Conservation (phyloP, 2,113 vertebrate species). For the Thalassoma bifasciatum region DNA sequence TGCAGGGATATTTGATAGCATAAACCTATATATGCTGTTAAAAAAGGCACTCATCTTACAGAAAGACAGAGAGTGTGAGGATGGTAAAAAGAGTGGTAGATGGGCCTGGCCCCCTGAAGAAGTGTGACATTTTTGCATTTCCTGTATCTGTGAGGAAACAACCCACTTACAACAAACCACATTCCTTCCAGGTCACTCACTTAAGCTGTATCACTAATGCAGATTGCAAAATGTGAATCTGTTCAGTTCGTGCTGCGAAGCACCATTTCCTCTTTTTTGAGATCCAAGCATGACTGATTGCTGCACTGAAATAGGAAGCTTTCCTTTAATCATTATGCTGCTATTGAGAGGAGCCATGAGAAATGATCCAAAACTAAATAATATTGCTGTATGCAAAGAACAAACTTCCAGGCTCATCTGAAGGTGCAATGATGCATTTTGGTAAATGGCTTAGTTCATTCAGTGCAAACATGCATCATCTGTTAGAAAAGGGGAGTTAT, state of each 20-base stretch:
- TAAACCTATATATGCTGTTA: background rate
- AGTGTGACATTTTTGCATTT: constrained; percentile 36
- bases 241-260: background rate
- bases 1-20: background rate
- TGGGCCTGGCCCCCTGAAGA: constrained; percentile 19
- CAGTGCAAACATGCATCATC: background rate
- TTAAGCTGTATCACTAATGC: constrained; percentile 25
- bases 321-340: background rate
- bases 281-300: no score
- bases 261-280: constrained; percentile 8
- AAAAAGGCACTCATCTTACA: background rate
- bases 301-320: no score
- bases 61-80: background rate
- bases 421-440: background rate
- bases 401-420: background rate
- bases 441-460: background rate
- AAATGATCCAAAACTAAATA: background rate
- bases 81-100: constrained; percentile 19
- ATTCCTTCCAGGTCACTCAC: constrained; percentile 64
- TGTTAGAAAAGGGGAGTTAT: background rate
- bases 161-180: constrained; percentile 57
- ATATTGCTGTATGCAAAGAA: no score
- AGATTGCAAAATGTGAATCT: constrained; percentile 41
- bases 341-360: no score
- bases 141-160: constrained; percentile 37